Conservation (phyloP, 1,140 invertebrate genomes). For the Aphis craccivora region DNA sequence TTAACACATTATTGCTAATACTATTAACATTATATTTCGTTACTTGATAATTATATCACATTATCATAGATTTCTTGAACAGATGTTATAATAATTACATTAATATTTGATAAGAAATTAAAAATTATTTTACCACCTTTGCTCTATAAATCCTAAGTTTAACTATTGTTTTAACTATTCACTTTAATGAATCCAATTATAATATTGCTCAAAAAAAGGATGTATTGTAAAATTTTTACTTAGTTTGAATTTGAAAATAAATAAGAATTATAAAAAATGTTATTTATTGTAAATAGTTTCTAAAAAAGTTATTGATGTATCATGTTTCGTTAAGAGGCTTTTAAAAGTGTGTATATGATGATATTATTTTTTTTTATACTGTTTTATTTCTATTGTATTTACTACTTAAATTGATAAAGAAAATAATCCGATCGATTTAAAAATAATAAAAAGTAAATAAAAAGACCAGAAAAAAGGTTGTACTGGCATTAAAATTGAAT, state of each 20-base stretch:
- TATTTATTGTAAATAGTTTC: neutral
- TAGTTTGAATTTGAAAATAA: neutral
- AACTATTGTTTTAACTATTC: neutral
- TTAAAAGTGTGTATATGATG: neutral
- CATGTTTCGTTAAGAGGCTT: neutral
- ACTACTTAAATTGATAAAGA: neutral
- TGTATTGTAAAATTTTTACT: neutral
- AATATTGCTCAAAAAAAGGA: neutral
- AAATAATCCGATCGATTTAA: neutral
- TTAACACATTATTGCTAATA: neutral
- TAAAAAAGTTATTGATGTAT: neutral
- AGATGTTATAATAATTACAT: too few relatives aligned
- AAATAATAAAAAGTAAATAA: neutral
- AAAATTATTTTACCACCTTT: neutral
- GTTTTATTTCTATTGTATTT: neutral
- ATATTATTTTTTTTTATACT: slow-evolving; percentile 5
- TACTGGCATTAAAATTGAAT: slow-evolving; percentile 5
- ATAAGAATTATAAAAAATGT: neutral
- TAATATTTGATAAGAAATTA: too few relatives aligned
- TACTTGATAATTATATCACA: neutral
- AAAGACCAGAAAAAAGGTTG: neutral
- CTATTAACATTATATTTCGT: neutral
- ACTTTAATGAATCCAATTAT: neutral
- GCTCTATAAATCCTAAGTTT: neutral
- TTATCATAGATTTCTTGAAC: neutral